phyloP scores from a whole-genome alignment of 2,888 invertebrate genomes.

The Leistus spinibarbis region DNA sequence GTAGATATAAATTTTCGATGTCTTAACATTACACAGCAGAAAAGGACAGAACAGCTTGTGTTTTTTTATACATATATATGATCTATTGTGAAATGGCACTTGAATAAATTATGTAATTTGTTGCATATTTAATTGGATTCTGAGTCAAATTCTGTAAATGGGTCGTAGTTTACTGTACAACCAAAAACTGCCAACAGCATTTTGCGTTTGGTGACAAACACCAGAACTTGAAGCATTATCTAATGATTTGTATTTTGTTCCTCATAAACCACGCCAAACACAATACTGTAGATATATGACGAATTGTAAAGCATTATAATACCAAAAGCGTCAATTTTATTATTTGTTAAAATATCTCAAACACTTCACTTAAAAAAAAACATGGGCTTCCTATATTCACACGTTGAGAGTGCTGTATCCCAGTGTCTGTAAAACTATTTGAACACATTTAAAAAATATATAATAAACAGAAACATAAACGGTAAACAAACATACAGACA shows the following conservation, averaged over 20 bases:
- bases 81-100: neutral
- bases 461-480: neutral
- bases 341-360: conserved; percentile 25
- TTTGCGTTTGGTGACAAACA: neutral
- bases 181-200: conserved; percentile 29
- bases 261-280: conserved; percentile 28
- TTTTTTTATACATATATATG: neutral
- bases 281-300: conserved; percentile 26
- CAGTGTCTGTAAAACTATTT: conserved; percentile 27
- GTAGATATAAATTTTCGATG: too few relatives aligned
- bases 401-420: conserved; percentile 34
- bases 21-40: too few relatives aligned
- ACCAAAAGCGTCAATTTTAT: conserved; percentile 13
- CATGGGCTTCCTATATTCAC: conserved; percentile 38
- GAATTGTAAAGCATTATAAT: conserved; percentile 8
- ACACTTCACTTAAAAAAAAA: neutral
- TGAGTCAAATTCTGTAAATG: neutral
- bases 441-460: conserved; percentile 16
- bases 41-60: too few relatives aligned
- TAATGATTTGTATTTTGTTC: neutral
- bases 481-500: neutral
- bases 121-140: neutral
- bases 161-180: neutral
- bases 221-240: neutral
- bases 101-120: neutral